Conservation (phyloP, 2,113 vertebrate species). For the Scopus umbretta region DNA sequence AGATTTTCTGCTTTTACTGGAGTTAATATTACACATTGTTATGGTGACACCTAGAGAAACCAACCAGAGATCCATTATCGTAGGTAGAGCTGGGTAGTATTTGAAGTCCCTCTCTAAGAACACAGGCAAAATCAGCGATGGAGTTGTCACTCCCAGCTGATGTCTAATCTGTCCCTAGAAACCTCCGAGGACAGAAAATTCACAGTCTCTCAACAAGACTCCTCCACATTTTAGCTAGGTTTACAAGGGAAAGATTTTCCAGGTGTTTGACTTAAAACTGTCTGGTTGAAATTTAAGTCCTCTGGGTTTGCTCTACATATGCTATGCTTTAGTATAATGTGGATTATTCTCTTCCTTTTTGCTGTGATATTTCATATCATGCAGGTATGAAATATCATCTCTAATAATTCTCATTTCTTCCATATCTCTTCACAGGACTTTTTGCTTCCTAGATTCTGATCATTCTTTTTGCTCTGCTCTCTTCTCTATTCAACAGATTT, state of each 20-base stretch:
- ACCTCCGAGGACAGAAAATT: background rate
- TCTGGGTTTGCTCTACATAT: background rate
- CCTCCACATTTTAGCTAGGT: background rate
- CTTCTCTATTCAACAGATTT: background rate
- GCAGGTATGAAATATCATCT: background rate
- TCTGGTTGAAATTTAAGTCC: background rate
- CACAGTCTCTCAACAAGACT: background rate
- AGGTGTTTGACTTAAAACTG: background rate
- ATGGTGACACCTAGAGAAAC: conserved; percentile 37
- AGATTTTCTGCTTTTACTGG: background rate
- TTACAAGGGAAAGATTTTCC: background rate
- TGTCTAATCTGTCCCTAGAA: background rate
- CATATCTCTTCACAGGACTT: background rate
- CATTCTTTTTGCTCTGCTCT: background rate
- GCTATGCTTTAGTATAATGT: background rate
- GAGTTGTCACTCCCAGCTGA: background rate
- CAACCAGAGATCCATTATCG: background rate
- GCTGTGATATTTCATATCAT: background rate
- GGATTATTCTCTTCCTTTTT: background rate
- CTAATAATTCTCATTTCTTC: background rate
- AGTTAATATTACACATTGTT: background rate
- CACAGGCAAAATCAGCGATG: background rate
- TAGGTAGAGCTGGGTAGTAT: background rate
- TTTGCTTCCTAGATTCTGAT: background rate
- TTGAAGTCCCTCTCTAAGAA: background rate